A percentile compares a stretch with the other conserved stretches of the same genome.
These are phyloP conservation scores for Battus philenor DNA, from an alignment of 1,140 invertebrate genomes.

Conservation along the genomic window DNA sequence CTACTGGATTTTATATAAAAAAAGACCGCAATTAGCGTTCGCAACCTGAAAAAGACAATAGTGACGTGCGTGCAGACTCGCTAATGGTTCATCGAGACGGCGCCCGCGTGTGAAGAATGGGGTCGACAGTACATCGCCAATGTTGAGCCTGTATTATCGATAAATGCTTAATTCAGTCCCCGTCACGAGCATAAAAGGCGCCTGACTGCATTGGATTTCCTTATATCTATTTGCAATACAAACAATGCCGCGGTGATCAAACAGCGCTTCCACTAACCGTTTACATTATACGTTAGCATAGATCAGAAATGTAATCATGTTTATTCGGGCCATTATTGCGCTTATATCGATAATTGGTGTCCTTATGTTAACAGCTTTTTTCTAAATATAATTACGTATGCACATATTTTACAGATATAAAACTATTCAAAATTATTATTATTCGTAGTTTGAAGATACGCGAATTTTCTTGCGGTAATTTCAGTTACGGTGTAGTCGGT, in stretches of 20 bases:
- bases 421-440: too few relatives aligned
- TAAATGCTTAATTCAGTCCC: constrained; percentile 45
- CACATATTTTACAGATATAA: too few relatives aligned
- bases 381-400: too few relatives aligned
- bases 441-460: too few relatives aligned
- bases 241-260: constrained; percentile 12
- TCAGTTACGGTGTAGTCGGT: too few relatives aligned
- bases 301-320: neutral
- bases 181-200: constrained; percentile 27
- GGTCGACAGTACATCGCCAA: constrained; percentile 42
- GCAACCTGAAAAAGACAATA: constrained; percentile 49
- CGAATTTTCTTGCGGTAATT: too few relatives aligned
- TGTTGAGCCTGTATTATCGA: constrained; percentile 35
- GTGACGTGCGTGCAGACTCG: constrained; percentile 40
- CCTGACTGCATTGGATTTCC: constrained; percentile 30
- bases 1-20: constrained; percentile 25
- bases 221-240: constrained; percentile 28
- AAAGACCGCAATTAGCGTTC: constrained; percentile 39
- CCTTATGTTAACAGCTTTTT: too few relatives aligned
- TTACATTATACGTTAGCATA: constrained; percentile 6
- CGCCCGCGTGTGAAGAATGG: constrained; percentile 35
- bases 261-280: neutral
- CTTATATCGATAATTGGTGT: constrained; percentile 8
- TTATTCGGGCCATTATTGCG: neutral
- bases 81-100: constrained; percentile 40